Base-by-base conservation (phyloP, 2,113 vertebrate species). In the Oncorhynchus clarkii region DNA sequence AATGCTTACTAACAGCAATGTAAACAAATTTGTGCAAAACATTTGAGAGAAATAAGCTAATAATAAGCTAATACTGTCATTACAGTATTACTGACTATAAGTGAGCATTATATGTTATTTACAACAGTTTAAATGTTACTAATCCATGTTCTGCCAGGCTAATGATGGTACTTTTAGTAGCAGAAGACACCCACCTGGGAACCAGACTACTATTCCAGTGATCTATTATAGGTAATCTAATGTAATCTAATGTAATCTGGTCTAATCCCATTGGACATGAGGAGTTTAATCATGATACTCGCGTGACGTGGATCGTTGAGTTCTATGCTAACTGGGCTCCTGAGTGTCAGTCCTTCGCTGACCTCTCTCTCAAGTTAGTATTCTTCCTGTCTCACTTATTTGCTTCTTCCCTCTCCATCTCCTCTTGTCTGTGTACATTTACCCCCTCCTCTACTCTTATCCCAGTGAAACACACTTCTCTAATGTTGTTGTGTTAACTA, bases 281-380 rank as follows among this genome's bases (percentile, higher is more conserved):
- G 76, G 97, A 98, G 88, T 90, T 99, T 81, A 94, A 95, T 75
- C 89, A 71, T 39, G 96, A 98, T 90, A 90, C 90, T 73, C 93
- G 95, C 0, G 90, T 95, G 74, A 95, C 94, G 0, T 99, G 97
- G 97, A 94, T 99, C 0, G 94, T 99, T 0, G 97, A 99, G 87
- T 97, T 97, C 87, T 99, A 98, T 0, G 96, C 97, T 81, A 99
- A 98, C 82, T 98, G 96, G 97, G 97, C 97, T 24, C 94, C 94
- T 0, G 97, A 99, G 75, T 99, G 97, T 86, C 97, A 98, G 82
- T 96, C 96, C 1, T 99, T 99, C 0, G 96, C 97, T 0, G 93
- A 97, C 67, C 94, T 99, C 20, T 99, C 96, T 27, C 94, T 99
- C 69, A 98, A 96, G 97, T 98, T 90, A 86, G 90, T 60, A 26